Conservation (phyloP, 1,140 invertebrate species). For the Bicyclus anynana region DNA sequence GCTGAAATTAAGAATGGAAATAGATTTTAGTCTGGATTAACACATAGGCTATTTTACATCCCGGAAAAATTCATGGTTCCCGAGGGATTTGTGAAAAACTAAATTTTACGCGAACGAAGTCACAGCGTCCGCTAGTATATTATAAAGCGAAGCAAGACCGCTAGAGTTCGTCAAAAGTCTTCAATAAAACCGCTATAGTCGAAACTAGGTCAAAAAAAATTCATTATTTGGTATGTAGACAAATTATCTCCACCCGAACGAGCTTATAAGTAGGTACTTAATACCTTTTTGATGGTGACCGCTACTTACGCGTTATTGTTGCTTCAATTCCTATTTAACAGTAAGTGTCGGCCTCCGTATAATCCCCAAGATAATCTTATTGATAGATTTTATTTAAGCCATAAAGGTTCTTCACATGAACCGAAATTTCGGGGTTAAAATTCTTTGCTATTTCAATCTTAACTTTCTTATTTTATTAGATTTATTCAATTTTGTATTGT, state of each 20-base stretch:
- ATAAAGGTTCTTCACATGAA: background rate
- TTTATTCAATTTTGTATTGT: no score
- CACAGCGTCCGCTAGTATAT: no score
- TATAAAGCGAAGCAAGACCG: no score
- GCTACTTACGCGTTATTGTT: slow-evolving; percentile 1
- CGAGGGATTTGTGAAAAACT: no score
- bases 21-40: no score
- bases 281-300: slow-evolving; percentile 6
- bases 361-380: slow-evolving; percentile 6
- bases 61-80: no score
- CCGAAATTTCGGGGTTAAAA: background rate
- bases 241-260: background rate
- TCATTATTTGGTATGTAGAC: background rate
- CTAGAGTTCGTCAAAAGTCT: no score
- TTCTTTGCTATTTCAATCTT: background rate
- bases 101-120: no score
- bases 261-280: background rate
- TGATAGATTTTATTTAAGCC: slow-evolving; percentile 7
- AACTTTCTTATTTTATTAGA: background rate
- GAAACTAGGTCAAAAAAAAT: background rate
- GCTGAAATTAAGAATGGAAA: no score
- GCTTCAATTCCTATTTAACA: slow-evolving; percentile 3
- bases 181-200: no score
- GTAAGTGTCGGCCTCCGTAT: slow-evolving; percentile 4
- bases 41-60: no score